Percentiles rank a stretch among this genome's conserved stretches.
phyloP scores from a whole-genome alignment of 2,888 invertebrate genomes.

The Lobophora halterata region DNA sequence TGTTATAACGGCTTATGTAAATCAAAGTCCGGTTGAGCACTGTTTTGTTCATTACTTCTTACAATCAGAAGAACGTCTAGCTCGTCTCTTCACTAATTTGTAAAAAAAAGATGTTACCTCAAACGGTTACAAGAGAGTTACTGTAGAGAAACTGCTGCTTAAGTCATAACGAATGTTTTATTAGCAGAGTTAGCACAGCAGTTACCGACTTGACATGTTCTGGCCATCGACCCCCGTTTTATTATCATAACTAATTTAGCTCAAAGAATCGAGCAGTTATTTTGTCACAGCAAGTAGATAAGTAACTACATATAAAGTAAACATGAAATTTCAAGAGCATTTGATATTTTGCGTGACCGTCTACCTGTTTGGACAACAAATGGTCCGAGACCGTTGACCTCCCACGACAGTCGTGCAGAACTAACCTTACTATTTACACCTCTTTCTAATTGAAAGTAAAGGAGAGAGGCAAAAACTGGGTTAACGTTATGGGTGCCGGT shows the following conservation, averaged over 20 bases:
- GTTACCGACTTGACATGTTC: slow-evolving; percentile 5
- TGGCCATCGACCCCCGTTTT: slow-evolving; percentile 5
- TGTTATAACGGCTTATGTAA: too few relatives aligned
- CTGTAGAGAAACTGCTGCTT: too few relatives aligned
- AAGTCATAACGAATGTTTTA: slow-evolving; percentile 13
- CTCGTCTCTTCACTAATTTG: too few relatives aligned
- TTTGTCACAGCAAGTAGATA: slow-evolving; percentile 2
- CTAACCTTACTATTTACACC: slow-evolving; percentile 32
- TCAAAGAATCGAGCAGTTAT: too few relatives aligned
- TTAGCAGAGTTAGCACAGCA: too few relatives aligned
- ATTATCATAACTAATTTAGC: too few relatives aligned
- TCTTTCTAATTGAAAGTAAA: slow-evolving; percentile 28
- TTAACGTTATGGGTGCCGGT: slow-evolving; percentile 34
- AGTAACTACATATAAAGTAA: slow-evolving; percentile 8
- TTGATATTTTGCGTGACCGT: slow-evolving; percentile 31
- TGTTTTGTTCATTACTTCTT: too few relatives aligned
- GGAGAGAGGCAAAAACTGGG: slow-evolving; percentile 30
- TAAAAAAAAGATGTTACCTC: too few relatives aligned
- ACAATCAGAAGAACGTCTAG: too few relatives aligned
- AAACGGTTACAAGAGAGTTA: too few relatives aligned
- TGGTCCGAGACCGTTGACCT: slow-evolving; percentile 47
- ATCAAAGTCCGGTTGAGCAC: too few relatives aligned
- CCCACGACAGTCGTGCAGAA: slow-evolving; percentile 32
- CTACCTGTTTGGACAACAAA: slow-evolving; percentile 38
- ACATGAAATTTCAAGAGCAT: slow-evolving; percentile 7